These are phyloP conservation scores for Kryphioiulus occultus DNA, from an alignment of 2,888 invertebrate genomes.

Conservation along the genomic window DNA sequence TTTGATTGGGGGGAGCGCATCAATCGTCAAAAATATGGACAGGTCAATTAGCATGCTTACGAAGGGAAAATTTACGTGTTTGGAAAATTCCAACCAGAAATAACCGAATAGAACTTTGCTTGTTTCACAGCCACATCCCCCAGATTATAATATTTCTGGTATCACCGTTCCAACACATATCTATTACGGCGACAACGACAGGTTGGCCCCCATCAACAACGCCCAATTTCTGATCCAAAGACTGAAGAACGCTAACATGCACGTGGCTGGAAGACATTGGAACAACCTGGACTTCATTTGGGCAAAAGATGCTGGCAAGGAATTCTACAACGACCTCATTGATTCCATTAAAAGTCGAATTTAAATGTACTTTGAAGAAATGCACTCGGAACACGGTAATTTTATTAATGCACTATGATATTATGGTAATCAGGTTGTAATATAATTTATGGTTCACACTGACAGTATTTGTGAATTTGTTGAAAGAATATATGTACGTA, in stretches of 20 bases:
- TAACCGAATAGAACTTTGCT: neutral
- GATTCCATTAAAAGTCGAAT: neutral
- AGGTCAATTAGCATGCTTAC: neutral
- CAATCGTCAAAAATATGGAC: neutral
- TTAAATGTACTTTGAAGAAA: no score
- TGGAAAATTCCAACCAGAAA: neutral
- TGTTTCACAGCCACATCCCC: neutral
- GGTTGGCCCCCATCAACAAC: neutral
- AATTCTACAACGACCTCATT: neutral
- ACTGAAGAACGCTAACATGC: neutral
- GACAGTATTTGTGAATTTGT: no score
- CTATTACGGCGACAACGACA: neutral
- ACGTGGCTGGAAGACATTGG: neutral
- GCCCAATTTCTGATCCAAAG: neutral
- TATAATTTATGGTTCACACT: no score
- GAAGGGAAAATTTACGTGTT: no score
- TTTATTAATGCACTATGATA: no score
- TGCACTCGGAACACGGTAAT: no score
- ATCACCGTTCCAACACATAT: neutral
- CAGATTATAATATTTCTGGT: neutral
- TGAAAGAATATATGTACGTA: no score
- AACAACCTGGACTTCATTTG: neutral
- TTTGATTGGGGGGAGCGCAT: neutral
- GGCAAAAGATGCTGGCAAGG: neutral
- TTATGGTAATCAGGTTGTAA: no score